Evolutionary conservation across 2,797 vertebrate genomes (phyloP), one percentile per base, ranked within the genome.

Genomic region (Melanotaenia trifasciata): DNA sequence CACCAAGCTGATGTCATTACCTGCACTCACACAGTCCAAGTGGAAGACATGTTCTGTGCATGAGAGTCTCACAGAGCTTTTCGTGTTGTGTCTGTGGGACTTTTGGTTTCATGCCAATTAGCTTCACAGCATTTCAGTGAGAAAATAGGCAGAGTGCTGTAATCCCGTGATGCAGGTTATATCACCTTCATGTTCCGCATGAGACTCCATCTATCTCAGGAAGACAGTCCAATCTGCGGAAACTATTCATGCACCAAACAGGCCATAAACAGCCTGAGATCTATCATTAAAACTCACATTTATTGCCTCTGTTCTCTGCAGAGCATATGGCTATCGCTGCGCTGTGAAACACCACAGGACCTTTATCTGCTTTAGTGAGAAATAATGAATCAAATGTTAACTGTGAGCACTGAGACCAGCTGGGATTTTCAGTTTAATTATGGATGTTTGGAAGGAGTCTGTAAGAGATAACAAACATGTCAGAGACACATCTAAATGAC

Each of bases 201-300:
- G 56, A 83, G 67, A 67, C 70, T 64, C 20, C 61, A 73, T 81
- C 53, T 70, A 72, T 79, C 76, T 72, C 57, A 53, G 57, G 38
- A 63, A 50, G 58, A 28, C 47, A 58, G 60, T 80, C 59, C 76
- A 74, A 74, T 84, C 72, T 79, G 78, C 45, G 71, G 32, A 45
- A 59, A 58, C 72, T 54, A 78, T 78, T 80, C 73, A 74, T 76
- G 80, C 81, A 70, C 72, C 79, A 50, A 77, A 10, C 20, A 11
- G 61, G 47, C 58, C 78, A 70, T 86, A 78, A 88, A 86, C 64
- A 76, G 40, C 50, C 66, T 0, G 22, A 73, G 61, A 86, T 79
- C 67, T 77, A 72, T 81, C 79, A 78, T 84, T 84, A 76, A 83
- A 84, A 73, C 54, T 33, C 77, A 79, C 72, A 76, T 86, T 79